Evolutionary conservation across 2,797 vertebrate genomes (phyloP).

Genomic region (Alca torda): DNA sequence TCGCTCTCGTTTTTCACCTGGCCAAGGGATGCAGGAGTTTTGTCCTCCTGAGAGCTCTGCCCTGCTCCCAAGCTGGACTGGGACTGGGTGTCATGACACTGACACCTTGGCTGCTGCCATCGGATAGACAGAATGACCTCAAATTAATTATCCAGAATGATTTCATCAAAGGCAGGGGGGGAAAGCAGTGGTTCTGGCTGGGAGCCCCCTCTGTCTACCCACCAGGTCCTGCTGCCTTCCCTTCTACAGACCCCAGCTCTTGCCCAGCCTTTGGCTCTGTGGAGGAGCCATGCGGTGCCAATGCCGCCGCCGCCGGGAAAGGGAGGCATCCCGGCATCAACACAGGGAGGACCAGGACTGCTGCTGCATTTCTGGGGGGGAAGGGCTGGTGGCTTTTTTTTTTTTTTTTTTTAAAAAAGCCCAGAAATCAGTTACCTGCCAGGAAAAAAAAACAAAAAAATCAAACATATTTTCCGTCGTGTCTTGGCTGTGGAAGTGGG

Average conservation of each 20-base stretch:
- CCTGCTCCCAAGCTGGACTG: accelerated
- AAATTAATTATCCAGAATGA: background rate
- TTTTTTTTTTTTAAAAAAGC: background rate
- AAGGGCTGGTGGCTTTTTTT: background rate
- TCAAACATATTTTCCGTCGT: constrained; percentile 23
- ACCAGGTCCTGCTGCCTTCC: background rate
- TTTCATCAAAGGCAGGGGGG: background rate
- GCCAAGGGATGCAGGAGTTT: background rate
- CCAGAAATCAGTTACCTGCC: constrained; percentile 4
- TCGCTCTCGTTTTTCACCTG: background rate
- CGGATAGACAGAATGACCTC: background rate
- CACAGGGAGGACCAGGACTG: accelerated
- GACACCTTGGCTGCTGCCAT: background rate
- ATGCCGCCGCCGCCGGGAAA: accelerated
- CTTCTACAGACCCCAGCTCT: background rate
- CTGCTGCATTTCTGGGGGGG: background rate
- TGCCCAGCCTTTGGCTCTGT: background rate
- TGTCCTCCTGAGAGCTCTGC: background rate
- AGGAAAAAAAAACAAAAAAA: constrained; percentile 32
- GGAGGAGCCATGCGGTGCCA: background rate
- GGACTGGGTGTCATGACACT: background rate
- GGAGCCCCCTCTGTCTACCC: background rate
- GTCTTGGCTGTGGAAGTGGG: constrained; percentile 38
- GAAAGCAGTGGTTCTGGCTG: background rate
- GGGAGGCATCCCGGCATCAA: background rate